phyloP scores from a whole-genome alignment of 2,113 vertebrate species.

The Pycnonotus jocosus region DNA sequence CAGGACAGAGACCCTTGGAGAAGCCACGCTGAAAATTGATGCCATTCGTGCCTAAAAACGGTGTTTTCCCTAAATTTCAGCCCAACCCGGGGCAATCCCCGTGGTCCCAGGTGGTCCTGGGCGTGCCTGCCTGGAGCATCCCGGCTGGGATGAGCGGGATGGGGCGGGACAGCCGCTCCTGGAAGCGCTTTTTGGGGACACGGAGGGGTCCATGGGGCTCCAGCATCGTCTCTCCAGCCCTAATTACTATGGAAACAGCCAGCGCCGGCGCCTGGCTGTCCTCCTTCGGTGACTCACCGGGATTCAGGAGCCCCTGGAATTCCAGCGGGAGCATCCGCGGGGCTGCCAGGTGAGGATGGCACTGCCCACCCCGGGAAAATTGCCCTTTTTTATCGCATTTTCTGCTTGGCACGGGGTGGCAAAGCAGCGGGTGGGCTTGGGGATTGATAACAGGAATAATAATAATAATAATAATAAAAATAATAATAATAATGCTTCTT shows the following conservation, averaged over 20 bases:
- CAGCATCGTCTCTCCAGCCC: neutral
- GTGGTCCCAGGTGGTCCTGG: fast-evolving
- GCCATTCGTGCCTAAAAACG: fast-evolving
- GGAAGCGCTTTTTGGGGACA: neutral
- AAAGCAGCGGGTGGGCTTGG: neutral
- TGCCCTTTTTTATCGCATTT: neutral
- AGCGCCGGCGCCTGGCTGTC: constrained; percentile 8
- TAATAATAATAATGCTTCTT: neutral
- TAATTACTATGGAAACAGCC: constrained; percentile 70
- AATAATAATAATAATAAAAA: neutral
- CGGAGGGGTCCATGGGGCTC: neutral
- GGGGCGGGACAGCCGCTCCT: fast-evolving
- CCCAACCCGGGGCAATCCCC: fast-evolving
- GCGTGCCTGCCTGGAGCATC: neutral
- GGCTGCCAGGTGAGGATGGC: neutral
- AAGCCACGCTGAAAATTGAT: fast-evolving
- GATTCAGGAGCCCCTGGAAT: neutral
- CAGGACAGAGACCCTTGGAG: fast-evolving
- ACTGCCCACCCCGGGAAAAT: neutral
- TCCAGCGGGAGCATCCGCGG: neutral
- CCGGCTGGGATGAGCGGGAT: fast-evolving
- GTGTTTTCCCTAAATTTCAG: neutral
- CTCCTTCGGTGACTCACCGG: constrained; percentile 64
- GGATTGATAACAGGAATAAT: neutral
- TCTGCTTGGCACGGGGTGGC: neutral